These are phyloP conservation scores for Idaea dimidiata DNA, from an alignment of 2,888 invertebrate genomes.

Conservation along the genomic window DNA sequence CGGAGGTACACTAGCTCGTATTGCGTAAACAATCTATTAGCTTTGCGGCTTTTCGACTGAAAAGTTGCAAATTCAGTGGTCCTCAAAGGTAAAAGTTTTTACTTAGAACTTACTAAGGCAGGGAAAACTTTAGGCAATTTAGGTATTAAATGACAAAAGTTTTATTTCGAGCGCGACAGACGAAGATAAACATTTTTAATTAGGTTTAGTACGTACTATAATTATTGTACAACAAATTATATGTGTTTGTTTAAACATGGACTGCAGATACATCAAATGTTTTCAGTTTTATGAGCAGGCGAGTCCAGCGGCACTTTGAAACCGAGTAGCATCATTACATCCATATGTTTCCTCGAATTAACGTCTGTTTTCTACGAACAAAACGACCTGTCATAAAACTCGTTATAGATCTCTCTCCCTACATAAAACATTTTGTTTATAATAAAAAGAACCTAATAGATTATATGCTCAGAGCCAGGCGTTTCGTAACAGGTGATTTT, in stretches of 20 bases:
- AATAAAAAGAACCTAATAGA: conserved; percentile 51
- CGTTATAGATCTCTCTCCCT: conserved; percentile 53
- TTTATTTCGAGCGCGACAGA: too few species aligned
- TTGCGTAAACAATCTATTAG: too few species aligned
- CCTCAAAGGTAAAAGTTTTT: too few species aligned
- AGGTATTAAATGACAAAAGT: too few species aligned
- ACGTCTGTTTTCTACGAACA: conserved; percentile 78
- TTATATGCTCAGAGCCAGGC: background rate
- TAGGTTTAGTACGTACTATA: background rate
- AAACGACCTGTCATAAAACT: conserved; percentile 71
- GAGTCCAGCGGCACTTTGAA: conserved; percentile 73
- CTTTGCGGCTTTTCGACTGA: too few species aligned
- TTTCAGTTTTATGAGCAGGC: conserved; percentile 56
- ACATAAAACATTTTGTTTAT: conserved; percentile 70
- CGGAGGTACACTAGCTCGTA: too few species aligned
- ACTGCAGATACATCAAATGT: conserved; percentile 72
- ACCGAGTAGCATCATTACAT: conserved; percentile 71
- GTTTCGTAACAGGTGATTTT: background rate
- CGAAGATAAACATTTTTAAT: background rate
- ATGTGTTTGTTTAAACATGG: conserved; percentile 68
- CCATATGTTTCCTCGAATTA: conserved; percentile 79
- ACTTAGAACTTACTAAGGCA: too few species aligned
- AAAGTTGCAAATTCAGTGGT: too few species aligned
- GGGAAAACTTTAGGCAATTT: too few species aligned
- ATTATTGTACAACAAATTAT: conserved; percentile 56